Evolutionary conservation across 2,888 invertebrate species (phyloP).

Genomic region (Torymus auratus): DNA sequence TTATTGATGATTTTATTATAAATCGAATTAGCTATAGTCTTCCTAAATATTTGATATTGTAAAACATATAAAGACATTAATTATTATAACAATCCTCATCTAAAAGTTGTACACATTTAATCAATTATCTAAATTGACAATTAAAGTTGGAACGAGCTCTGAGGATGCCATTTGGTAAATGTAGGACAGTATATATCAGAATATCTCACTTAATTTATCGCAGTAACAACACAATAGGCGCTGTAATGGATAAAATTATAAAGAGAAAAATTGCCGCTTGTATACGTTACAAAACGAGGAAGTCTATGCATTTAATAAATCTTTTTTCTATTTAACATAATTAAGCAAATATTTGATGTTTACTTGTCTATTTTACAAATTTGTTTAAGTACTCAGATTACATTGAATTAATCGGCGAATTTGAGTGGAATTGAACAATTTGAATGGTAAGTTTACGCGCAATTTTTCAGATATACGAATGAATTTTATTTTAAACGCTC

Average conservation of each 20-base stretch:
- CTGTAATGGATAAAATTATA: slow-evolving; percentile 9
- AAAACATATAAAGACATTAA: too few relatives aligned
- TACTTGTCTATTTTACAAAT: too few relatives aligned
- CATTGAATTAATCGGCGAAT: too few relatives aligned
- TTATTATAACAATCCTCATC: too few relatives aligned
- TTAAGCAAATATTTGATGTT: too few relatives aligned
- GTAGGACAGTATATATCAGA: slow-evolving; percentile 22
- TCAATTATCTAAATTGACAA: slow-evolving; percentile 28
- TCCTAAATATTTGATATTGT: too few relatives aligned
- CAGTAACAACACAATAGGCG: background rate
- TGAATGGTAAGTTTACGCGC: background rate
- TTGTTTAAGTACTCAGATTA: too few relatives aligned
- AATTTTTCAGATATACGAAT: slow-evolving; percentile 33
- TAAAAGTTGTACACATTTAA: slow-evolving; percentile 9
- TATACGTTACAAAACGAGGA: too few relatives aligned
- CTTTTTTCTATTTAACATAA: too few relatives aligned
- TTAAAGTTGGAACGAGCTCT: slow-evolving; percentile 17
- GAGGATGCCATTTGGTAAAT: slow-evolving; percentile 22
- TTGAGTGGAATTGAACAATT: background rate
- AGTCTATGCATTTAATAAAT: too few relatives aligned
- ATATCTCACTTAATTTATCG: slow-evolving; percentile 38
- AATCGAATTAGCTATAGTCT: too few relatives aligned
- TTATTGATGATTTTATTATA: too few relatives aligned
- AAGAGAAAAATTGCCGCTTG: background rate
- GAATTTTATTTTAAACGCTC: slow-evolving; percentile 30